Base-by-base conservation (phyloP, 1,140 invertebrate species). In the Patella vulgata region DNA sequence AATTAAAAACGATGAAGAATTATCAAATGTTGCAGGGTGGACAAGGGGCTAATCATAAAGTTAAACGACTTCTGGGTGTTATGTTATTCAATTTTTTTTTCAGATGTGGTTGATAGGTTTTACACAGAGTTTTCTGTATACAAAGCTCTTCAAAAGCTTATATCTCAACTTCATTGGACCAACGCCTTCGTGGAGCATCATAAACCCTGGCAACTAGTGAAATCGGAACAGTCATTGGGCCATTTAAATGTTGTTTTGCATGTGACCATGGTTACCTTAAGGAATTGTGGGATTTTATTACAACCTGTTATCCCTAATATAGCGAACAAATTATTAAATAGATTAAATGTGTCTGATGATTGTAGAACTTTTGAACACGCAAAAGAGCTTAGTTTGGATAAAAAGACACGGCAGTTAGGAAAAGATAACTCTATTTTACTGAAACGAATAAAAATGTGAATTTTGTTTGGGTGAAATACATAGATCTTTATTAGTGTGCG, bases 151-250 rank as follows among this genome's bases (percentile, higher is more conserved):
- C 93, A 97, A 75, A 82, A 84, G 0, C 88, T 93, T 0, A 92
- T 97, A 82, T 80, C 84, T 27, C 86, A 88, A 3, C 82, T 97
- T 9, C 90, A 91, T 76, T 82, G 87, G 30, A 89, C 92, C 1
- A 99, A 99, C 87, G 84, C 89, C 61, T 93, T 97, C 87, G 89
- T 98, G 64, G 90, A 97, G 70, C 83, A 89, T 6, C 87, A 91
- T 58, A 90, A 92, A 81, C 96, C 96, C 0, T 99, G 97, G 97
- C 86, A 90, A 66, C 85, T 98, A 47, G 87, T 85, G n/a, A 90
- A 91, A 69, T 47, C 58, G 1, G 28, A 63, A 17, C 44, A 74
- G n/a, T 43, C 48, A n/a, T 83, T 51, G 80, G 65, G 78, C 14
- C 63, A 91, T 70, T 80, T 97, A 11, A 86, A 91, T 63, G 88